A percentile compares a stretch with the other conserved stretches of the same genome.
Evolutionary conservation across 2,797 vertebrate species (phyloP).

Genomic region (Eupleurogrammus muticus): DNA sequence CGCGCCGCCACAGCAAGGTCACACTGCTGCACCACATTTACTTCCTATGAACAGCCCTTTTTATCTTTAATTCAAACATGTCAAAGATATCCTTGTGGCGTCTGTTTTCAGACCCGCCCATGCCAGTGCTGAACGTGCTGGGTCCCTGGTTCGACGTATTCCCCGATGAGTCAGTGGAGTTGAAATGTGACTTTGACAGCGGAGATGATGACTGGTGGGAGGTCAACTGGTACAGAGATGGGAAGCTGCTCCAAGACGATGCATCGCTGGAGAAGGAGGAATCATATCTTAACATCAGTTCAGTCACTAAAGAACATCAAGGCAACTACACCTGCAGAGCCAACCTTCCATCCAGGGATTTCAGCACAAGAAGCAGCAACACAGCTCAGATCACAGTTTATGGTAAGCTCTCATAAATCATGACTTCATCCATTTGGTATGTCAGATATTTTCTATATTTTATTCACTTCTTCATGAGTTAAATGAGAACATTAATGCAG

Average conservation of each 20-base stretch:
- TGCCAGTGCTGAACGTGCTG: slow-evolving; percentile 22
- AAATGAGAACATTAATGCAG: too few relatives aligned
- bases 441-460: too few relatives aligned
- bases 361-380: slow-evolving; percentile 51
- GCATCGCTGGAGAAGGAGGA: accelerated
- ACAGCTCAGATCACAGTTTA: slow-evolving; percentile 1
- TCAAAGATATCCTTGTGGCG: background rate
- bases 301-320: accelerated
- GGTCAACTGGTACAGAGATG: slow-evolving; percentile 54
- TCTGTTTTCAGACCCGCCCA: slow-evolving; percentile 58
- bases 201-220: slow-evolving; percentile 57
- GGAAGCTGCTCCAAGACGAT: accelerated
- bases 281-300: slow-evolving; percentile 24
- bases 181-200: slow-evolving; percentile 34
- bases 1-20: background rate
- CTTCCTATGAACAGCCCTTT: background rate
- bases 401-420: slow-evolving; percentile 54
- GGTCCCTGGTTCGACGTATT: slow-evolving; percentile 62
- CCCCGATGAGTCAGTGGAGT: slow-evolving; percentile 45
- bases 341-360: background rate
- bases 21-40: background rate
- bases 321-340: slow-evolving; percentile 60
- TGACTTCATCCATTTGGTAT: too few relatives aligned
- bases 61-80: background rate
- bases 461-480: too few relatives aligned